Evolutionary conservation across 1,140 invertebrate species (phyloP).

Genomic region (Vollenhovia emeryi): DNA sequence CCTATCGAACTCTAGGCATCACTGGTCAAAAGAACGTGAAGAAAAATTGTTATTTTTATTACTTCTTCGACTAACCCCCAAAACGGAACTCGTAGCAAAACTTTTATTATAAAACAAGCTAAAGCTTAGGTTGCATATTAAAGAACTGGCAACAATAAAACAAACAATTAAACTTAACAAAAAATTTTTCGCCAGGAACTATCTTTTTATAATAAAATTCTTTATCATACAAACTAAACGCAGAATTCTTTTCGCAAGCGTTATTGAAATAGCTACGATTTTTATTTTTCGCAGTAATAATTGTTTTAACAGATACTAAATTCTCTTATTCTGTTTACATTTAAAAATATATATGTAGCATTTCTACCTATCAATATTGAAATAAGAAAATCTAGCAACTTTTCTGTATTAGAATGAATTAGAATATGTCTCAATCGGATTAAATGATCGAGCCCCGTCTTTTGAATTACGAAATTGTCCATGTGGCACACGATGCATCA

Average conservation of each 20-base stretch:
- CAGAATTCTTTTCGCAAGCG: background rate
- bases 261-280: background rate
- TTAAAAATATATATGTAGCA: background rate
- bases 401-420: background rate
- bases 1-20: background rate
- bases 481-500: constrained; percentile 40
- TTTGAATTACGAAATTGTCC: constrained; percentile 57
- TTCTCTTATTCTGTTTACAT: background rate
- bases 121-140: background rate
- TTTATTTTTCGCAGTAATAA: background rate
- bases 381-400: background rate
- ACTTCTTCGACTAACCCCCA: background rate
- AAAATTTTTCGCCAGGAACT: background rate
- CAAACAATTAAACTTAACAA: background rate
- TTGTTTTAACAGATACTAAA: background rate
- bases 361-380: constrained; percentile 29
- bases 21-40: background rate
- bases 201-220: background rate
- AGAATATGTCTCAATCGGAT: background rate
- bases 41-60: background rate
- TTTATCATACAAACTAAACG: background rate
- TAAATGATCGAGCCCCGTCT: constrained; percentile 4
- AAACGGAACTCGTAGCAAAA: background rate
- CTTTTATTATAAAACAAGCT: background rate
- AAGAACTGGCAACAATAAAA: background rate